Conservation (phyloP, 2,888 invertebrate species). For the Temnothorax unifasciatus region DNA sequence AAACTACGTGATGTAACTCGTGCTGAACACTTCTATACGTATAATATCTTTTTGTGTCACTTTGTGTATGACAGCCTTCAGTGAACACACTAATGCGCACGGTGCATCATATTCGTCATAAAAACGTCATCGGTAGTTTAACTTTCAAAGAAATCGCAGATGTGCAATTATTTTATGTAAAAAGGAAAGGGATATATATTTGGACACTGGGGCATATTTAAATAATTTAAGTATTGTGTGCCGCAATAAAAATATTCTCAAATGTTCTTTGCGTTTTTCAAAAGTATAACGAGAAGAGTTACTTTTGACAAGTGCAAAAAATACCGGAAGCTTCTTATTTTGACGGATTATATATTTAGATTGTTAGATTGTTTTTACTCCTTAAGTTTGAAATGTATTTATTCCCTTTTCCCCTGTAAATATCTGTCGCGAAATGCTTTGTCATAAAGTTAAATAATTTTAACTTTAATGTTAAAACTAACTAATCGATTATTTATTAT, state of each 20-base stretch:
- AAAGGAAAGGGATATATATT: neutral
- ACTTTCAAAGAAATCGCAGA: neutral
- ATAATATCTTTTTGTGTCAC: neutral
- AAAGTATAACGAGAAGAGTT: neutral
- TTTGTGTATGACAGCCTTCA: conserved; percentile 25
- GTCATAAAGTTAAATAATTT: neutral
- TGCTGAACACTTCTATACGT: neutral
- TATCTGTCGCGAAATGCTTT: neutral
- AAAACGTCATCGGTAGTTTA: conserved; percentile 20
- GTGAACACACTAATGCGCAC: neutral
- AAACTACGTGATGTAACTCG: conserved; percentile 7
- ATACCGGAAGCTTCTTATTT: neutral
- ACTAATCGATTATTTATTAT: neutral
- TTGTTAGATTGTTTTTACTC: neutral
- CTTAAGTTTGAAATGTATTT: neutral
- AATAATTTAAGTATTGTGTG: neutral
- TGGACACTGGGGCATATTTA: neutral
- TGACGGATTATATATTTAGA: neutral
- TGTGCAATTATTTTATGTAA: neutral
- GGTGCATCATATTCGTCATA: neutral
- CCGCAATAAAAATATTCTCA: neutral
- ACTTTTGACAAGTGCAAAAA: conserved; percentile 19
- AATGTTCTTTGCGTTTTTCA: neutral
- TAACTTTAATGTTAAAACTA: neutral
- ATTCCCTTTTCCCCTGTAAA: neutral